A percentile compares a stretch with the other conserved stretches of the same genome.
Evolutionary conservation across 2,113 vertebrate species (phyloP).

Genomic region (Lathamus discolor): DNA sequence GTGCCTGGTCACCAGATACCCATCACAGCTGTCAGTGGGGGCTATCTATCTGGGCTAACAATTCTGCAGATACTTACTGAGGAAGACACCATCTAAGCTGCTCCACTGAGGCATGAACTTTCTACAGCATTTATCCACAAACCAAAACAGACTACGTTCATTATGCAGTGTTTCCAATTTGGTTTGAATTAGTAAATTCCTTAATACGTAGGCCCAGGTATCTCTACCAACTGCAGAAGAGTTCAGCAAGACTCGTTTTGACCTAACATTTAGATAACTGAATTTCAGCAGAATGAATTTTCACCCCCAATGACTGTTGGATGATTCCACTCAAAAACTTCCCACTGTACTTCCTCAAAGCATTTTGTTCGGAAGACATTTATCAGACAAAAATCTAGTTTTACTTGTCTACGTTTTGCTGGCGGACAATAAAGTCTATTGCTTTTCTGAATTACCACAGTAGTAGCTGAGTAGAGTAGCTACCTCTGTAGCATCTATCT

Average conservation of each 20-base stretch:
- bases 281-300: neutral
- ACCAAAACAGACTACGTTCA: neutral
- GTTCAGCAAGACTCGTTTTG: neutral
- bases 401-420: neutral
- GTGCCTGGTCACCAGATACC: neutral
- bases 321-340: neutral
- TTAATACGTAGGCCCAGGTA: neutral
- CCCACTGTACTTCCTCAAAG: neutral
- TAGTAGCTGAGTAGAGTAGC: neutral
- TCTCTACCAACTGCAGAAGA: neutral
- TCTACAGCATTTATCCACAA: neutral
- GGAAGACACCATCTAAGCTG: neutral
- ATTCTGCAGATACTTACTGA: neutral
- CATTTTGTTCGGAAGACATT: neutral
- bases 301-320: neutral
- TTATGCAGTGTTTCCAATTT: neutral
- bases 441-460: neutral
- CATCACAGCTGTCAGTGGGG: neutral
- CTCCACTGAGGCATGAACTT: neutral
- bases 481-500: neutral
- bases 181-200: neutral
- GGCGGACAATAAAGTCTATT: neutral
- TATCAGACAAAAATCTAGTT: neutral
- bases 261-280: neutral
- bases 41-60: neutral